Evolutionary conservation across 2,113 vertebrate genomes (phyloP), one percentile per base, ranked within the genome.

Genomic region (Pelobates fuscus): DNA sequence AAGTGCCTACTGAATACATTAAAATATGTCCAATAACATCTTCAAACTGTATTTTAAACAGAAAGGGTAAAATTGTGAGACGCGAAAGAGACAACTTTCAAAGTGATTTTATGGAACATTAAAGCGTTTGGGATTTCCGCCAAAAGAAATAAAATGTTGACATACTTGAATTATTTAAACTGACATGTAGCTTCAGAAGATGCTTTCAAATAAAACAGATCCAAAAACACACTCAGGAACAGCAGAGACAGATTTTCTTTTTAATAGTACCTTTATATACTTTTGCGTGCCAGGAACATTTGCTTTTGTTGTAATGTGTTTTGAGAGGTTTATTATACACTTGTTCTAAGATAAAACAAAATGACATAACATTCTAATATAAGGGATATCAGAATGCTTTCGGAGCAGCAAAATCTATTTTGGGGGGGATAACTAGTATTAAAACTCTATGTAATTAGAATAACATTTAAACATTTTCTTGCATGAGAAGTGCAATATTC

Each of bases 161-260:
- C 32, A 61, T 71, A 46, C 37, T 71, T 61, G 69, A 71, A 71
- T 71, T 69, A 69, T 69, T 69, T 69, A 69, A 71, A 71, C 69
- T 71, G 69, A 30, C 23, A 18, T 61, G 69, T 71, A 61, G 69
- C 32, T 61, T 71, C 26, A 61, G 26, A 71, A 71, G 37, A 44
- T 37, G 46, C 24, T 60, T 61, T 71, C 69, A 71, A 43, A 61
- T 71, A 60, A 61, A 60, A 60, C 37, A 71, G 46, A 30, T 26
- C 17, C 24, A 61, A 25, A 71, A 25, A 71, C 58, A 44, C 15
- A 61, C 41, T 43, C 29, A 70, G 37, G 25, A 43, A 43, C 61
- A 25, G 43, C 23, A 60, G 10, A 27, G 20, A 57, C 23, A 24
- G 7, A 14, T 54, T 68, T 54, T 52, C 27, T 54, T 68, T 29